Evolutionary conservation across 2,888 invertebrate genomes (phyloP), one percentile per base, ranked within the genome.

Genomic region (Unio delphinus): DNA sequence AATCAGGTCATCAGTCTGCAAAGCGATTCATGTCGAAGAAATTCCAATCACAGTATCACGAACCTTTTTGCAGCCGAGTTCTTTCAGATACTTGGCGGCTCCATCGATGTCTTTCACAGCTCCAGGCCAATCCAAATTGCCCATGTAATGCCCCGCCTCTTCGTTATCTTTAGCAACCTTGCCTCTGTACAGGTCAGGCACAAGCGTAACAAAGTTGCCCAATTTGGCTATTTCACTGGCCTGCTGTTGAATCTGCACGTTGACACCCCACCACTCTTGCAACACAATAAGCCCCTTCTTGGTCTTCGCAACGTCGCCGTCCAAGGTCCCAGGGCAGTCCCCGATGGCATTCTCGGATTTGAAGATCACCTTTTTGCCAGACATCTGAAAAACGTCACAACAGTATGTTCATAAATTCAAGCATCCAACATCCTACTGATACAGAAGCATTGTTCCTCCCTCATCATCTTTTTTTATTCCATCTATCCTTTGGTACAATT

Each of bases 201-300:
- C 81, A 8, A 87, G 64, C n/a, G 84, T 83, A 15, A 83, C 75
- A 70, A 85, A 81, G 64, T 80, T 71, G 26, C 83, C 79, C 62
- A 68, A 66, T 55, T 78, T 67, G 34, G 74, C 75, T 34, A 87
- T 70, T 23, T 80, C 67, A 34, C 73, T 73, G 8, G 83, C 84
- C 64, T 79, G 76, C 11, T 80, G 70, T 64, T 82, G 74, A 34
- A 85, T 83, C 71, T 87, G 85, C 6, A 84, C 74, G 75, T 87
- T 88, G 70, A 87, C 64, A 6, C 86, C 87, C 87, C 87, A 88
- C 87, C 87, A 87, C 73, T 85, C 87, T 73, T 86, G 80, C 34
- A 69, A 65, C 26, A 83, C 80, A 64, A 84, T 81, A 20, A 85
- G 65, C 11, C 83, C 85, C 30, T 75, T 78, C 55, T 75, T 75